Evolutionary conservation across 2,888 invertebrate genomes (phyloP).

Genomic region (Plebejus melissa): DNA sequence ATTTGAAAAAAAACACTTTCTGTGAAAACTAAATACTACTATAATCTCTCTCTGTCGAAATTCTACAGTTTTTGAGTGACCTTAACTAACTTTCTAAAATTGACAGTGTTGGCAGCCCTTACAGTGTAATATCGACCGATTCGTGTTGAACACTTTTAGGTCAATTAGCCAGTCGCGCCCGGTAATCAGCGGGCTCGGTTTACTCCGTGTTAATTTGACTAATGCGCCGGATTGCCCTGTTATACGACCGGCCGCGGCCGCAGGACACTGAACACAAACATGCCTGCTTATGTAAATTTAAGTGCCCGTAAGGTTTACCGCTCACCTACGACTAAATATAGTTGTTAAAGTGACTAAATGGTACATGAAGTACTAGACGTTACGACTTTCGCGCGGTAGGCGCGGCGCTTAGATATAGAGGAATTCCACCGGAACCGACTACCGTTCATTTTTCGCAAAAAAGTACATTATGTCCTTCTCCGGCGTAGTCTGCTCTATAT

Average conservation of each 20-base stretch:
- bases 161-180: conserved; percentile 76
- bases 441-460: too few species aligned
- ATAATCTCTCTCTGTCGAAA: too few species aligned
- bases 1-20: too few species aligned
- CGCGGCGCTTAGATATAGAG: too few species aligned
- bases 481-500: too few species aligned
- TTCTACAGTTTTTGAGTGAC: too few species aligned
- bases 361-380: too few species aligned
- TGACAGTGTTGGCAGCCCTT: conserved; percentile 54
- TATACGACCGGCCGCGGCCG: conserved; percentile 44
- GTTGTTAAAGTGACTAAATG: too few species aligned
- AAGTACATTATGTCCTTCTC: too few species aligned
- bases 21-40: too few species aligned
- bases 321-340: neutral
- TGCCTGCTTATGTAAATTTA: conserved; percentile 17
- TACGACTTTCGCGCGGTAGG: too few species aligned
- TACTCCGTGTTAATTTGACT: conserved; percentile 79
- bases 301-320: neutral
- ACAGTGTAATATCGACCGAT: conserved; percentile 69
- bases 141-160: conserved; percentile 78
- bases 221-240: conserved; percentile 63
- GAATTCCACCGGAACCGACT: too few species aligned
- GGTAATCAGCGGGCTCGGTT: conserved; percentile 75
- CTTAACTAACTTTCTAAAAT: neutral
- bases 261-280: conserved; percentile 19